Base-by-base conservation (phyloP, 1,140 invertebrate species). In the Drosophila pachea region DNA sequence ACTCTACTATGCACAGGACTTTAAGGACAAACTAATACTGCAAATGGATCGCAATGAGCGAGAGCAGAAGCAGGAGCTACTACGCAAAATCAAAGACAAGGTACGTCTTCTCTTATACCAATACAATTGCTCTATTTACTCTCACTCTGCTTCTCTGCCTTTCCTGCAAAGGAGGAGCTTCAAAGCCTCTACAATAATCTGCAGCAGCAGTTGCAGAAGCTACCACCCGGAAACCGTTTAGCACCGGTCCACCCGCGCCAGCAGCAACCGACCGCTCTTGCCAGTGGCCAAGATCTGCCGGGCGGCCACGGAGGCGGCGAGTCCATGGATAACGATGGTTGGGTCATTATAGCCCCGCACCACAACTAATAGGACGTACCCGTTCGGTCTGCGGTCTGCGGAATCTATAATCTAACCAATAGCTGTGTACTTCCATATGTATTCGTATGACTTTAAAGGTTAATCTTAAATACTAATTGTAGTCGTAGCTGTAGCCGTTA, bases 1-100 rank as follows among this genome's bases (percentile, higher is more conserved):
- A 36, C 73, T 89, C 6, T 89, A 89, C 45, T 89, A 88, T 49
- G 77, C 88, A 12, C 87, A 87, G 63, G 86, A 89, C 55, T 74
- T 87, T 2, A 88, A 86, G 53, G 83, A 89, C 2, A 87, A 87
- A 60, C 63, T 88, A 7, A 75, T 89, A 5, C 22, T 76, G n/a
- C 76, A 88, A 55, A 88, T 89, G 79, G 88, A 89, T 65, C 75
- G 70, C 4, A 48, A 35, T 8, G 86, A 89, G 38, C 61, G 88
- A 12, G 70, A 87, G 12, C 66, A 87, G 33, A 89, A 89, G 40
- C 59, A 79, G 55, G 79, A 88, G 22, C 48, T 87, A 1, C 32
- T 89, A 35, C 74, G 76, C 36, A 89, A 89, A 62, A 83, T 89
- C 3, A 78, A 83, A 49, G 79, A 89, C 36, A 88, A 83, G 69